Evolutionary conservation across 23 tunicate genomes (phyloP).

Genomic region (Halocynthia roretzi): DNA sequence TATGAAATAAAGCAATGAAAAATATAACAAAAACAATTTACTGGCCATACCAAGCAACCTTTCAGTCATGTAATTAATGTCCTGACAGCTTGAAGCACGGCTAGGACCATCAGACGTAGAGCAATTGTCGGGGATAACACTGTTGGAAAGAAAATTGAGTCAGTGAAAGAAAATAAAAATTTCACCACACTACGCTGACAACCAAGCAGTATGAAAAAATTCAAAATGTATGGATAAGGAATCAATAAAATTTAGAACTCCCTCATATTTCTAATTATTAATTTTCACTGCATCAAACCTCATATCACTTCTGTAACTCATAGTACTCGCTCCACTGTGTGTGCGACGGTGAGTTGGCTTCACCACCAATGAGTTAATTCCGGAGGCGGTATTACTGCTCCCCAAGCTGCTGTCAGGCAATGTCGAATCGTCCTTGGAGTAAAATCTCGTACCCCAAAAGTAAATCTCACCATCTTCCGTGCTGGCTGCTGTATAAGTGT

Average conservation of each 20-base stretch:
- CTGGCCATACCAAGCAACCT: no score
- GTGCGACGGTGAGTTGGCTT: conserved; percentile 37
- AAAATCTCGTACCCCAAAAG: conserved; percentile 79
- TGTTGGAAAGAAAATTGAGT: conserved; percentile 1
- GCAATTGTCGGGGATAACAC: conserved; percentile 33
- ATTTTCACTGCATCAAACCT: conserved; percentile 24
- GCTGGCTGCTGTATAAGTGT: conserved; percentile 66
- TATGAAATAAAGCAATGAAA: no score
- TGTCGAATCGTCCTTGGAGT: no score
- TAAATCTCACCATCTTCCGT: conserved; percentile 38
- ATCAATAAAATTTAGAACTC: neutral
- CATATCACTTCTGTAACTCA: conserved; percentile 34
- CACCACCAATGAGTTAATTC: conserved; percentile 10
- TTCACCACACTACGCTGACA: neutral
- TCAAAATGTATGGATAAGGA: neutral
- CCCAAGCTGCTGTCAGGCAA: no score
- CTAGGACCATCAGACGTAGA: conserved; percentile 55
- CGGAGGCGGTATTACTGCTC: neutral
- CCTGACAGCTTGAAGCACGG: conserved; percentile 54
- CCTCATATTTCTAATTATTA: neutral
- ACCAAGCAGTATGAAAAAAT: no score
- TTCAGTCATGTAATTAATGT: conserved; percentile 2
- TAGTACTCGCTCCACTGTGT: conserved; percentile 54
- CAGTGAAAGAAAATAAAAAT: neutral
- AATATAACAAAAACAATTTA: no score